Evolutionary conservation across 1,140 invertebrate genomes (phyloP).

Genomic region (Panagrolaimus sp.): DNA sequence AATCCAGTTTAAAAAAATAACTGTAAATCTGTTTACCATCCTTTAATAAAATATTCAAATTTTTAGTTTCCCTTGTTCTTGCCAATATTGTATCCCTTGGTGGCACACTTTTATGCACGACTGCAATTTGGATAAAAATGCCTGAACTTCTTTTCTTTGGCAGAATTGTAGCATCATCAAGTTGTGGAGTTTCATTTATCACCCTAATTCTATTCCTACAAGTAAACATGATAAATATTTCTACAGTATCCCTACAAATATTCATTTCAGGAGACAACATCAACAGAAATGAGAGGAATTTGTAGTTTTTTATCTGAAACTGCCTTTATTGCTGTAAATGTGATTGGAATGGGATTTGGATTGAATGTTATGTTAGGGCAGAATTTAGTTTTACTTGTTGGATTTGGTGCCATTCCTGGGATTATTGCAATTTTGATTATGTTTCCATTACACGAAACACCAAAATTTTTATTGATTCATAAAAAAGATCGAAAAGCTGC

Average conservation of each 20-base stretch:
- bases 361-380: slow-evolving; percentile 44
- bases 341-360: slow-evolving; percentile 51
- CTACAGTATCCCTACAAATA: too few relatives aligned
- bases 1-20: slow-evolving; percentile 19
- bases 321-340: slow-evolving; percentile 45
- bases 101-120: slow-evolving; percentile 15
- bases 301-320: slow-evolving; percentile 45
- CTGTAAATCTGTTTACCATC: slow-evolving; percentile 21
- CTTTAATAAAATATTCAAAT: slow-evolving; percentile 25
- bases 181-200: slow-evolving; percentile 50
- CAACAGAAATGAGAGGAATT: slow-evolving; percentile 43
- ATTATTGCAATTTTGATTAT: slow-evolving; percentile 45
- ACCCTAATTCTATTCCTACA: slow-evolving; percentile 51
- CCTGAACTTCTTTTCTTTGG: slow-evolving; percentile 48
- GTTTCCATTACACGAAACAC: slow-evolving; percentile 46
- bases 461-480: slow-evolving; percentile 47
- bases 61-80: slow-evolving; percentile 30
- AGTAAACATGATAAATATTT: too few relatives aligned
- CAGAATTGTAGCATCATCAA: slow-evolving; percentile 37
- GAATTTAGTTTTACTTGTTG: slow-evolving; percentile 22
- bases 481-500: slow-evolving; percentile 39
- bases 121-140: slow-evolving; percentile 23
- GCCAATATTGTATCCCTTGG: slow-evolving; percentile 35
- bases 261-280: slow-evolving; percentile 48
- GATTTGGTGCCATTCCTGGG: slow-evolving; percentile 41